Evolutionary conservation across 2,113 vertebrate species (phyloP).

Genomic region (Engystomops pustulosus): DNA sequence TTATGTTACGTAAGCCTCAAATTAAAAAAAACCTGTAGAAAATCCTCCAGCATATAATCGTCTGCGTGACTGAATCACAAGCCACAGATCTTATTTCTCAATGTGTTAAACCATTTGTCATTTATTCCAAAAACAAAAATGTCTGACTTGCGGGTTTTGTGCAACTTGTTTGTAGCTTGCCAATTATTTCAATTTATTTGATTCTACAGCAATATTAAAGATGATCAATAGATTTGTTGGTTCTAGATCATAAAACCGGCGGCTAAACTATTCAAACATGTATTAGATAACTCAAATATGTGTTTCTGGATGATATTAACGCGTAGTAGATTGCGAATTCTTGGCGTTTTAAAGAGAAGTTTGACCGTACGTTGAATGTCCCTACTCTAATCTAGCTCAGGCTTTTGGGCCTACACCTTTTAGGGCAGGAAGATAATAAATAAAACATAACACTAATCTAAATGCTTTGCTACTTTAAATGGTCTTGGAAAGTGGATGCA

Average conservation of each 20-base stretch:
- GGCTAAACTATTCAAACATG: too few relatives aligned
- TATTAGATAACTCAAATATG: too few relatives aligned
- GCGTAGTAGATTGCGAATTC: too few relatives aligned
- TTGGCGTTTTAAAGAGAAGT: background rate
- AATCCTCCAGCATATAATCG: too few relatives aligned
- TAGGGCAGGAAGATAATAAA: background rate
- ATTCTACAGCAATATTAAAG: background rate
- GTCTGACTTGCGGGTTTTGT: background rate
- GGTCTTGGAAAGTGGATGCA: background rate
- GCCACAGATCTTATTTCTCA: background rate
- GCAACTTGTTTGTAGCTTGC: background rate
- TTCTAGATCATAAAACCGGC: too few relatives aligned
- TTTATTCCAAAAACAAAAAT: background rate
- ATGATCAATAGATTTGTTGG: too few relatives aligned
- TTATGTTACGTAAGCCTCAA: background rate
- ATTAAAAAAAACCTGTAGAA: background rate
- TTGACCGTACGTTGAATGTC: background rate
- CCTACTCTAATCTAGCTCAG: constrained; percentile 7
- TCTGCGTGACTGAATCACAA: background rate
- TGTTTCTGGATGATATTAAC: too few relatives aligned
- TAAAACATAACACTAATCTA: background rate
- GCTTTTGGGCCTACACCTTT: constrained; percentile 21
- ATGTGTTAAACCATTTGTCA: background rate
- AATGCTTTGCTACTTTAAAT: background rate
- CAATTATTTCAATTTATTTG: background rate